Conservation (phyloP, 2,797 vertebrate genomes). For the Rhinella marina region DNA sequence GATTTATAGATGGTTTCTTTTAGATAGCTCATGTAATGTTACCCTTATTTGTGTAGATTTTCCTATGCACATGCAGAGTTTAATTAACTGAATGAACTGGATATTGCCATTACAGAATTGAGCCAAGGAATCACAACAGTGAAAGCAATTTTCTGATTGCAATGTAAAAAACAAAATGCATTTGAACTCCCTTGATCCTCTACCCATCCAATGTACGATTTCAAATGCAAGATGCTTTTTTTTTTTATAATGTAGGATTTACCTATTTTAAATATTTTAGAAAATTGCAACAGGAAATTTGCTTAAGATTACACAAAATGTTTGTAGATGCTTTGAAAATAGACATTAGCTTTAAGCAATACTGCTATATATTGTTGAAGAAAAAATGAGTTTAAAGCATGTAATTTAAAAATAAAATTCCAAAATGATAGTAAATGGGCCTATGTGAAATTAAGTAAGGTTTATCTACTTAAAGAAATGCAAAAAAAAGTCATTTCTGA, state of each 20-base stretch:
- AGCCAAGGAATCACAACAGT: conserved; percentile 1
- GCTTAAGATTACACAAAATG: conserved; percentile 18
- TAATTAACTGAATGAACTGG: conserved; percentile 18
- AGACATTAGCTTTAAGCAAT: conserved; percentile 30
- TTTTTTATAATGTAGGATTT: background rate
- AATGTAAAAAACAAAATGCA: background rate
- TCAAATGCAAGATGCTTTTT: background rate
- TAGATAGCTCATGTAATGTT: background rate
- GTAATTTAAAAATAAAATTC: conserved; percentile 9
- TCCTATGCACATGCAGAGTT: conserved; percentile 14
- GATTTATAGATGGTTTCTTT: background rate
- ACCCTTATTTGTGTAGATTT: background rate
- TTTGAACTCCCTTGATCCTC: background rate
- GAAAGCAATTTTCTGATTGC: background rate
- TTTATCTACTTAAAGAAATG: background rate
- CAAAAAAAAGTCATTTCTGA: background rate
- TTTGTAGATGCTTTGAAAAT: conserved; percentile 5
- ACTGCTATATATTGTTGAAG: background rate
- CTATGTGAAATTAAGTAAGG: conserved; percentile 7
- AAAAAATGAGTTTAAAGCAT: background rate
- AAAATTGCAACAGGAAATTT: background rate
- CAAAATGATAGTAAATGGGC: background rate
- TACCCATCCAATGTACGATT: conserved; percentile 16
- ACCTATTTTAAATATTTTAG: background rate
- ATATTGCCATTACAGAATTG: background rate